A percentile compares a stretch with the other conserved stretches of the same genome.
Evolutionary conservation across 2,888 invertebrate genomes (phyloP).

Genomic region (Melieria picta): DNA sequence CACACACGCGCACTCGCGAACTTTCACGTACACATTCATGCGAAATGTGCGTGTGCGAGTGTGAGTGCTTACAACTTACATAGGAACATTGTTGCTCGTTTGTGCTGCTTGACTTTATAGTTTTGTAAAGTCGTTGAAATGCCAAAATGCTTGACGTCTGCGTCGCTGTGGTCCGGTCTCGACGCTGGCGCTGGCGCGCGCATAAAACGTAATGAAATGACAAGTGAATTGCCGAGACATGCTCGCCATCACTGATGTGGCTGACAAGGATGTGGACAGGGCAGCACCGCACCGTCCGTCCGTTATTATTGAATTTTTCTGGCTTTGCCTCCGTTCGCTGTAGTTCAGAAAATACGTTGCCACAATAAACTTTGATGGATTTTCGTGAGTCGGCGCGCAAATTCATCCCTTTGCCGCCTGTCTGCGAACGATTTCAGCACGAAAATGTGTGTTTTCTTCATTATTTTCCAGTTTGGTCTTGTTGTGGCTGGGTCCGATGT

Average conservation of each 20-base stretch:
- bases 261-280: conserved; percentile 4
- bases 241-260: conserved; percentile 33
- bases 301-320: no score
- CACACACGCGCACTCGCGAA: not conserved
- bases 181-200: no score
- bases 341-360: no score
- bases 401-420: no score
- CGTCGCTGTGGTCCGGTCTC: not conserved
- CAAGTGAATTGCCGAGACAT: conserved; percentile 35
- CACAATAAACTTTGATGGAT: no score
- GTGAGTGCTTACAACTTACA: not conserved
- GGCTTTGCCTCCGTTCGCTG: no score
- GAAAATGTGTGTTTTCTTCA: no score
- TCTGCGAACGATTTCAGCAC: no score
- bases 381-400: no score
- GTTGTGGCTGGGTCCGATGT: no score
- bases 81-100: not conserved
- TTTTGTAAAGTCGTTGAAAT: conserved; percentile 59
- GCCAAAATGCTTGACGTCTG: conserved; percentile 47
- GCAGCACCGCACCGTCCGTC: no score
- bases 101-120: conserved; percentile 47
- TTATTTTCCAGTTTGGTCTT: no score
- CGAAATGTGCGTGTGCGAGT: not conserved
- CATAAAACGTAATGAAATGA: conserved; percentile 24
- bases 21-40: not conserved